Percentiles rank a stretch among this genome's conserved stretches.
phyloP scores from a whole-genome alignment of 2,797 vertebrate genomes.

The Gorsachius magnificus region DNA sequence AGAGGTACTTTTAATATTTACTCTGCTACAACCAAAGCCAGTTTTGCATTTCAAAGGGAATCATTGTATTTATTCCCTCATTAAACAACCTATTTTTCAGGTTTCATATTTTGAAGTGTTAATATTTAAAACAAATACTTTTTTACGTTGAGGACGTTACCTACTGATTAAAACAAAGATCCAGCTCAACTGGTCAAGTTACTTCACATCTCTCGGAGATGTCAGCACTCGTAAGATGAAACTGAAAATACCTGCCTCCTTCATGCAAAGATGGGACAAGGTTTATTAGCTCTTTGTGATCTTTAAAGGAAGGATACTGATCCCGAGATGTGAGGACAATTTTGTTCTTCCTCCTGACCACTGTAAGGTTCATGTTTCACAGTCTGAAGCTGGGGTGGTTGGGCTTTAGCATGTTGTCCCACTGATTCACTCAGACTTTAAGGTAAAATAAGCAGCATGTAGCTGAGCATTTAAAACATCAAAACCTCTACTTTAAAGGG shows the following conservation, averaged over 20 bases:
- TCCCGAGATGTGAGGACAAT: not conserved
- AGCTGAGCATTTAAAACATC: not conserved
- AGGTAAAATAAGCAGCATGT: not conserved
- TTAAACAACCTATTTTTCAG: conserved; percentile 4
- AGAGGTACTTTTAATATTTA: not conserved
- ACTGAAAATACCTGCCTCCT: not conserved
- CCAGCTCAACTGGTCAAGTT: not conserved
- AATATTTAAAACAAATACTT: not conserved
- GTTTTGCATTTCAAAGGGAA: conserved; percentile 34
- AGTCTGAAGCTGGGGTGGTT: not conserved
- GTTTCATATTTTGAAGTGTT: not conserved
- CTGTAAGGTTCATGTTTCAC: rapidly evolving
- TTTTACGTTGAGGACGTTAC: not conserved
- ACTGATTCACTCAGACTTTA: not conserved
- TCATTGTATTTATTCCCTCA: not conserved
- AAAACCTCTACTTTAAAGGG: not conserved
- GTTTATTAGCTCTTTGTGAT: not conserved
- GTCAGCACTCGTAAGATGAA: not conserved
- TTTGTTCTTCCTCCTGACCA: not conserved
- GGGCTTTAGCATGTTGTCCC: not conserved
- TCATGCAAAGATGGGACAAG: not conserved
- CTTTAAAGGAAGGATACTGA: not conserved
- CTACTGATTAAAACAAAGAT: not conserved
- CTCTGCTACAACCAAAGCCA: not conserved
- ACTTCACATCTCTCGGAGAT: not conserved